Evolutionary conservation across 2,888 invertebrate species (phyloP), one percentile per base, ranked within the genome.

Genomic region (Lottia gigantea): DNA sequence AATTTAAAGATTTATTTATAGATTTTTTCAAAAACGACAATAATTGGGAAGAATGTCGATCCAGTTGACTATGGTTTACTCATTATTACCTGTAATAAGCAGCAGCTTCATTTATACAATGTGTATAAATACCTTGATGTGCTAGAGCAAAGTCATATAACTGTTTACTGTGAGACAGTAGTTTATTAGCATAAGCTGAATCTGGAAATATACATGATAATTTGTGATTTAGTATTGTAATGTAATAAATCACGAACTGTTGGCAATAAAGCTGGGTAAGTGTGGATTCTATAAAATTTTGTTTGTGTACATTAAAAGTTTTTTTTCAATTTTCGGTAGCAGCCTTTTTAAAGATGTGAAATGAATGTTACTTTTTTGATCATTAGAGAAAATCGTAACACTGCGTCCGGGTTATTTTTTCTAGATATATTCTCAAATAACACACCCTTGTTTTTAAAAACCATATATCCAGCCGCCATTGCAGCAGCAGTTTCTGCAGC

Each of bases 401-500:
- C n/a, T 31, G 31, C 31, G 31, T 31, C 6, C 2, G 31, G 31
- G 31, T 4, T 2, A 31, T 6, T 4, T 31, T 31, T 6, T 6
- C 8, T 61, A 25, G 61, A 4, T 1, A 23, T 1, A 12, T 3
- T 3, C 2, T 31, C 7, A n/a, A 12, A 1, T 45, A 14, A 40
- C 64, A 26, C 12, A 66, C 70, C 70, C 62, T 45, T 63, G 16
- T 75, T 73, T 40, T 68, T 87, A 80, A 84, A 92, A 1, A 91
- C 88, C 19, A 91, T 81, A 69, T 90, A 90, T 2, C 90, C 88
- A 0, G 91, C 90, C 1, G 91, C 90, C 45, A 92, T 84, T 4
- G 91, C 91, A 1, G 91, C 91, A 0, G 92, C 90, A 0, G 91
- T 90, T 82, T 92, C 91, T 0, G 90, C 91, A 1, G 91, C 91